These are phyloP conservation scores for Sebastes fasciatus DNA, from an alignment of 2,113 vertebrate genomes.

Conservation along the genomic window DNA sequence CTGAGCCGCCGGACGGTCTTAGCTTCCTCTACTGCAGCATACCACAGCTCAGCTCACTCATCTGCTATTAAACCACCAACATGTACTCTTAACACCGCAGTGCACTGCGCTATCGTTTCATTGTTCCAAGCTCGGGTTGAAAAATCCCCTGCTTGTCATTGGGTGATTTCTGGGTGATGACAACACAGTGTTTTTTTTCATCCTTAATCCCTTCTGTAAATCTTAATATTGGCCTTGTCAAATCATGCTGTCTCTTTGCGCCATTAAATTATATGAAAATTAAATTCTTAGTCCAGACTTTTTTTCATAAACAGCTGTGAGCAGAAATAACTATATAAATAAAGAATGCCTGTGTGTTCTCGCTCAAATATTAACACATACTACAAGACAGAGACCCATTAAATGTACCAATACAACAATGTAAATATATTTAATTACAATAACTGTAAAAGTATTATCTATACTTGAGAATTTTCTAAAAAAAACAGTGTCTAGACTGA, in stretches of 20 bases:
- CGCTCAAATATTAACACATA: no score
- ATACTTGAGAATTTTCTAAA: no score
- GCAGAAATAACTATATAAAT: not conserved
- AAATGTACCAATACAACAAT: no score
- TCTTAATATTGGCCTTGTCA: not conserved
- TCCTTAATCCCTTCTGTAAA: not conserved
- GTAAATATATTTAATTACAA: no score
- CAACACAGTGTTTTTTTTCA: not conserved
- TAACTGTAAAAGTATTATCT: no score
- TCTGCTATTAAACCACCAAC: constrained; percentile 25
- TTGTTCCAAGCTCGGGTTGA: not conserved
- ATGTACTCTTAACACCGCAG: not conserved
- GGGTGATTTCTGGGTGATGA: not conserved
- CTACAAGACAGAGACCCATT: no score
- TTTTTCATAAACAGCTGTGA: not conserved
- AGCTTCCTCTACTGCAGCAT: constrained; percentile 22
- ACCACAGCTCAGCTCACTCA: constrained; percentile 31
- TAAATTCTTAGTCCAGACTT: not conserved
- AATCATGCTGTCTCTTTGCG: not conserved
- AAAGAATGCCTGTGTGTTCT: no score
- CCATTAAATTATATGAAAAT: not conserved
- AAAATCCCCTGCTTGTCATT: not conserved
- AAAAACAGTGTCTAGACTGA: no score
- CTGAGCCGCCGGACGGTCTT: constrained; percentile 47
- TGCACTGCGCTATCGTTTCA: not conserved